These are phyloP conservation scores for Rhimphoctona megacephalus DNA, from an alignment of 2,888 invertebrate genomes.

Conservation along the genomic window DNA sequence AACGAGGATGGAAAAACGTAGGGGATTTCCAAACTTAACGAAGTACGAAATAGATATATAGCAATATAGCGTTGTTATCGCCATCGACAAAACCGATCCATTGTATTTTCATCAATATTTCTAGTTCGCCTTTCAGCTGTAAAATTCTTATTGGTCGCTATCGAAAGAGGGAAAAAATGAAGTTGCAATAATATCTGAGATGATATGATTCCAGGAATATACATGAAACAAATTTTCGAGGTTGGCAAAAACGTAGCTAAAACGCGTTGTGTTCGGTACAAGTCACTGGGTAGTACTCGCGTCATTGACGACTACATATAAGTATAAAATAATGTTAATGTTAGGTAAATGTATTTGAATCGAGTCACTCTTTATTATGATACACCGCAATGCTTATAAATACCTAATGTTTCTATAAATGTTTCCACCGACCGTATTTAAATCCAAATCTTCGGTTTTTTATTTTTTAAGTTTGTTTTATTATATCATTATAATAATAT, in stretches of 20 bases:
- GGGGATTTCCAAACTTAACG: not conserved
- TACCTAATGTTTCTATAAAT: too few relatives aligned
- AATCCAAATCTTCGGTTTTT: too few relatives aligned
- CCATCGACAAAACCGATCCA: not conserved
- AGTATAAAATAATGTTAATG: too few relatives aligned
- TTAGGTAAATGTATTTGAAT: too few relatives aligned
- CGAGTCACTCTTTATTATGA: too few relatives aligned
- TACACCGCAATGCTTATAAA: too few relatives aligned
- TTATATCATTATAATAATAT: too few relatives aligned
- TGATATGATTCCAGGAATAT: not conserved
- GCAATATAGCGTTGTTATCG: not conserved
- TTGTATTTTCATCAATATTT: not conserved
- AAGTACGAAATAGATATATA: not conserved
- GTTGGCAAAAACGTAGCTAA: not conserved
- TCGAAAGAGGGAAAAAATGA: not conserved
- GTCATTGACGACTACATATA: too few relatives aligned
- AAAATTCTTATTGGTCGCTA: not conserved
- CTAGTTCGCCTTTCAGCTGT: not conserved
- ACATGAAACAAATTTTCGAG: not conserved
- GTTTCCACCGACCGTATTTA: too few relatives aligned
- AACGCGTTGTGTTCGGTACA: too few relatives aligned
- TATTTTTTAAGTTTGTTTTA: too few relatives aligned
- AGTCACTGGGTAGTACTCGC: too few relatives aligned
- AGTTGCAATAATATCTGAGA: not conserved
- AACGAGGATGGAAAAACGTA: slow-evolving; percentile 31